Evolutionary conservation across 2,888 invertebrate genomes (phyloP), one percentile per base, ranked within the genome.

Genomic region (Drosophila acutilabella): DNA sequence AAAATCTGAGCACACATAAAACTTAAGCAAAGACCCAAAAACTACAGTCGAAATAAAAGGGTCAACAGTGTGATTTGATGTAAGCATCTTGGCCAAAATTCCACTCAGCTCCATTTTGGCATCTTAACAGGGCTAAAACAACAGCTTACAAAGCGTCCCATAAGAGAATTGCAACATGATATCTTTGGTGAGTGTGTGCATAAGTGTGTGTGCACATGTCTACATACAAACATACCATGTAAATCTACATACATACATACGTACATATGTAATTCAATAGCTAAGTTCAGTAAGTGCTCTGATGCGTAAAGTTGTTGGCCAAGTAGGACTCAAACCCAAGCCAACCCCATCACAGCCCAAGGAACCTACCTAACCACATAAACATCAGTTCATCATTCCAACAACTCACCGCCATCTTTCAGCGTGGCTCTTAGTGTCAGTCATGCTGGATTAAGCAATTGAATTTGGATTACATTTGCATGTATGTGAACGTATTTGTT

Each of bases 401-500:
- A 26, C 74, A 74, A n/a, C 10, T 60, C 8, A 14, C 54, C 47
- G 30, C 14, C 76, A 71, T 71, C 81, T 81, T 75, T 83, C 70
- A 69, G 65, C 68, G 51, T 65, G 56, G 64, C 70, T 67, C 73
- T 72, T 60, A 69, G 74, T 74, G 72, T 64, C 75, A 78, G 75
- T 78, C 79, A 76, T 60, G 69, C 64, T 60, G 83, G 74, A 78
- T 88, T 84, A 76, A 86, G 76, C 83, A 86, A 80, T 82, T 71
- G 80, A 82, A 80, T 78, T 75, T 74, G 75, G 82, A 85, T 85
- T 83, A 80, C 64, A 57, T 45, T 57, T 51, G n/a, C 41, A 57
- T 57, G 30, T 38, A n/a, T 23, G 20, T 16, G 23, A 26, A n/a
- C 38, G 11, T 50, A 50, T 42, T 48, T 60, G 45, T 45, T 52